Evolutionary conservation across 2,113 vertebrate species (phyloP).

Genomic region (Odobenus rosmarus): DNA sequence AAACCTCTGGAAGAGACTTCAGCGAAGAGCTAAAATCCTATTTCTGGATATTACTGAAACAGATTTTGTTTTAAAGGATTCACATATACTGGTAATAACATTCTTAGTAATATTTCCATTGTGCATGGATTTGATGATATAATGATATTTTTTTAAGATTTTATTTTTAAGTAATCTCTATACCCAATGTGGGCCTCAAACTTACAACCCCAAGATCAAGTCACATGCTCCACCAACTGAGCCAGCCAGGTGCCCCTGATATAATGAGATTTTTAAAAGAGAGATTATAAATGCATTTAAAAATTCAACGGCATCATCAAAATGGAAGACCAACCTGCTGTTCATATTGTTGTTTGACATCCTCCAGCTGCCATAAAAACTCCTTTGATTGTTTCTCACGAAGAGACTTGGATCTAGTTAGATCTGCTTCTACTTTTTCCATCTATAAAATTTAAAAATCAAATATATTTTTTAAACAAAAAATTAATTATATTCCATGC

Average conservation of each 20-base stretch:
- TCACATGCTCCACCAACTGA: neutral
- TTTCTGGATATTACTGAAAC: slow-evolving; percentile 18
- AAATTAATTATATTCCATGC: neutral
- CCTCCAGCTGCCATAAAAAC: slow-evolving; percentile 91
- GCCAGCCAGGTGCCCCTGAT: neutral
- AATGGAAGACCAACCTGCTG: slow-evolving; percentile 90
- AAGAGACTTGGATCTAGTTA: slow-evolving; percentile 91
- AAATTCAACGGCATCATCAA: neutral
- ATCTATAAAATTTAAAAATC: slow-evolving; percentile 90
- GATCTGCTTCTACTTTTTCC: slow-evolving; percentile 94
- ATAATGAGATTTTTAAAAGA: neutral
- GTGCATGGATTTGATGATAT: neutral
- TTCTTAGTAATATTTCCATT: neutral
- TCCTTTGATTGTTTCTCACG: slow-evolving; percentile 94
- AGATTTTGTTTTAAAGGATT: neutral
- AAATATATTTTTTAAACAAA: slow-evolving; percentile 82
- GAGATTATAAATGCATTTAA: neutral
- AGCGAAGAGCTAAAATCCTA: neutral
- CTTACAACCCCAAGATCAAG: neutral
- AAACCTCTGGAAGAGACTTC: neutral
- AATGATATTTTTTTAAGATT: neutral
- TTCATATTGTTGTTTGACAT: slow-evolving; percentile 89
- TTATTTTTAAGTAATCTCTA: neutral
- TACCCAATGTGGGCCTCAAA: neutral
- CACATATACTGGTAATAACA: neutral